Percentiles rank a stretch among this genome's conserved stretches.
Evolutionary conservation across 2,113 vertebrate genomes (phyloP).

Genomic region (Muntiacus muntjak): DNA sequence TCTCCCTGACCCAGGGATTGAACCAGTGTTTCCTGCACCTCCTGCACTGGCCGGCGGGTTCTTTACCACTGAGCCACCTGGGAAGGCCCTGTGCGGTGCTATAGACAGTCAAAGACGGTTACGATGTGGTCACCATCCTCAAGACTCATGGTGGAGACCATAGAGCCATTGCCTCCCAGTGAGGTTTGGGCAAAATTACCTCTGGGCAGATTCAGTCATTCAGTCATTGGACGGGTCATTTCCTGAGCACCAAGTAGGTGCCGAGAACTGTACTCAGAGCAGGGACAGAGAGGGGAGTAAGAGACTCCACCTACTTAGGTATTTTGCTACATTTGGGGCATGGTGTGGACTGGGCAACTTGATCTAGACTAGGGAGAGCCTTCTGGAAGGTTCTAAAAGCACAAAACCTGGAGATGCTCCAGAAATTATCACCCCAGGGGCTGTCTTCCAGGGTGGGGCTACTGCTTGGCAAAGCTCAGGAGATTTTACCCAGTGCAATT

Average conservation of each 20-base stretch:
- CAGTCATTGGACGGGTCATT: background rate
- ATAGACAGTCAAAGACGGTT: background rate
- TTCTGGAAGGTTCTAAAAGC: background rate
- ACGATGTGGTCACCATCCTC: too few relatives aligned
- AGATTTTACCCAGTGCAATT: background rate
- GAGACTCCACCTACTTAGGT: background rate
- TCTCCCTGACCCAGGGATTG: background rate
- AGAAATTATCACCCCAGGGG: background rate
- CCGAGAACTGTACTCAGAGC: background rate
- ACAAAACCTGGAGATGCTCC: background rate
- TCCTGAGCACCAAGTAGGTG: background rate
- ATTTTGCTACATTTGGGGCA: background rate
- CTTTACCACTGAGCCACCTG: background rate
- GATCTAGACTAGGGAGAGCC: background rate
- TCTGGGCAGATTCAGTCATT: background rate
- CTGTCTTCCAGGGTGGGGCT: background rate
- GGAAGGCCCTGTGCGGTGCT: background rate
- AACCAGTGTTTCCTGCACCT: background rate
- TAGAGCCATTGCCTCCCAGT: background rate
- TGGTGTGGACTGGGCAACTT: background rate
- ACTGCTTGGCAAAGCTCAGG: background rate
- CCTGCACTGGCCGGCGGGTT: background rate
- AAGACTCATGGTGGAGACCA: background rate
- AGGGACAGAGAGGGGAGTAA: accelerated
- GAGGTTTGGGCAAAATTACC: background rate